Evolutionary conservation across 2,113 vertebrate genomes (phyloP).

Genomic region (Carassius auratus): DNA sequence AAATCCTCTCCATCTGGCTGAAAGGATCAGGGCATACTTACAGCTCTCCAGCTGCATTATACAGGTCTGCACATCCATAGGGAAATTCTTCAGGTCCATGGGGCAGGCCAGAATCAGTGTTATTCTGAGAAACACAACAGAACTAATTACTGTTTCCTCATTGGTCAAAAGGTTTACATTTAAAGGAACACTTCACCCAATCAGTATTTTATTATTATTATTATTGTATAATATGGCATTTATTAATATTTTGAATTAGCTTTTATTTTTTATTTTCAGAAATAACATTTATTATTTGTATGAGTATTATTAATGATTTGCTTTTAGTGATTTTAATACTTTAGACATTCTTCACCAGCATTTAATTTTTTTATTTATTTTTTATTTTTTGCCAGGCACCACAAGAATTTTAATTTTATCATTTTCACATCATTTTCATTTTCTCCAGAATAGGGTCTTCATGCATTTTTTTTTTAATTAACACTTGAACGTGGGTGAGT

Average conservation of each 20-base stretch:
- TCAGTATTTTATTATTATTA: not conserved
- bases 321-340: not conserved
- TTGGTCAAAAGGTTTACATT: not conserved
- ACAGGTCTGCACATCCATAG: conserved; percentile 98
- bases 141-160: conserved; percentile 1
- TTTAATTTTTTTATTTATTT: too few species aligned
- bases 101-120: conserved; percentile 95
- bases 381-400: too few species aligned
- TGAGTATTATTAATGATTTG: not conserved
- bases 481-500: too few species aligned
- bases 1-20: conserved; percentile 52
- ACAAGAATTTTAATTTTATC: too few species aligned
- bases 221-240: not conserved
- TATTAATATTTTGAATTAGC: not conserved
- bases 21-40: conserved; percentile 76
- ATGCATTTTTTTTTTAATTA: too few species aligned
- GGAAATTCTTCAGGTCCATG: conserved; percentile 99
- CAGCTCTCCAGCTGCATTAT: conserved; percentile 99
- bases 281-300: not conserved
- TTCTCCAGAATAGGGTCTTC: too few species aligned
- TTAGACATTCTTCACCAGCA: too few species aligned
- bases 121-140: conserved; percentile 80
- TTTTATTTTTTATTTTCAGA: not conserved
- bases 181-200: not conserved
- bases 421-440: too few species aligned